Evolutionary conservation across 2,113 vertebrate genomes (phyloP).

Genomic region (Rana temporaria): DNA sequence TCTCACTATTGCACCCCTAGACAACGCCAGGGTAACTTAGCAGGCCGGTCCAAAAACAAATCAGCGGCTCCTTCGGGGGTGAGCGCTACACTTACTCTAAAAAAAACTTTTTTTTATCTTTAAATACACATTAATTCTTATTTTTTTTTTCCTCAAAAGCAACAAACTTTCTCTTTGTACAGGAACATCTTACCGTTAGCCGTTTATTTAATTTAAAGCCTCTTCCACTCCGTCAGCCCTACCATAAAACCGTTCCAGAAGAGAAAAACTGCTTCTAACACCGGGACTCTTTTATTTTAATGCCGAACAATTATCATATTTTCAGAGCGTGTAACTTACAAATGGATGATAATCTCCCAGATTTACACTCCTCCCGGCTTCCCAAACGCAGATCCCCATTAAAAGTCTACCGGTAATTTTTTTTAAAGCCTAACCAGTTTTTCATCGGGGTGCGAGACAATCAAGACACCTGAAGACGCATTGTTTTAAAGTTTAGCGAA

Average conservation of each 20-base stretch:
- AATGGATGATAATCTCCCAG: slow-evolving; percentile 31
- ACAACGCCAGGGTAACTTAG: no score
- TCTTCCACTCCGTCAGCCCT: neutral
- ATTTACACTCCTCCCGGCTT: slow-evolving; percentile 55
- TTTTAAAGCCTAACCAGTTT: slow-evolving; percentile 48
- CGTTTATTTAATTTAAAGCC: neutral
- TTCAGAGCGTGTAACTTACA: neutral
- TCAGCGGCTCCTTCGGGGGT: no score
- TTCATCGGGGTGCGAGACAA: slow-evolving; percentile 7
- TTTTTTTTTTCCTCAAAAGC: no score
- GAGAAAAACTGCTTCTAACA: neutral
- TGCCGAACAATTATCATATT: slow-evolving; percentile 4
- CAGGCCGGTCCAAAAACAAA: no score
- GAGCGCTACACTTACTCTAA: no score
- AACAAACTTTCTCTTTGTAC: no score
- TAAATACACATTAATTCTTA: no score
- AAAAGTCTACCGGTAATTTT: slow-evolving; percentile 6
- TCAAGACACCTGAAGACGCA: neutral
- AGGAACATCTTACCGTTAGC: no score
- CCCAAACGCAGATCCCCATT: slow-evolving; percentile 39
- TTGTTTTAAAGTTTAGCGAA: slow-evolving; percentile 61
- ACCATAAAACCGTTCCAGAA: neutral
- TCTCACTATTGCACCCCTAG: no score
- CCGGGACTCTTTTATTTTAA: neutral
- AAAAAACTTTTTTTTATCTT: no score